Evolutionary conservation across 2,888 invertebrate species (phyloP), one percentile per base, ranked within the genome.

Genomic region (Drosophila lutescens): DNA sequence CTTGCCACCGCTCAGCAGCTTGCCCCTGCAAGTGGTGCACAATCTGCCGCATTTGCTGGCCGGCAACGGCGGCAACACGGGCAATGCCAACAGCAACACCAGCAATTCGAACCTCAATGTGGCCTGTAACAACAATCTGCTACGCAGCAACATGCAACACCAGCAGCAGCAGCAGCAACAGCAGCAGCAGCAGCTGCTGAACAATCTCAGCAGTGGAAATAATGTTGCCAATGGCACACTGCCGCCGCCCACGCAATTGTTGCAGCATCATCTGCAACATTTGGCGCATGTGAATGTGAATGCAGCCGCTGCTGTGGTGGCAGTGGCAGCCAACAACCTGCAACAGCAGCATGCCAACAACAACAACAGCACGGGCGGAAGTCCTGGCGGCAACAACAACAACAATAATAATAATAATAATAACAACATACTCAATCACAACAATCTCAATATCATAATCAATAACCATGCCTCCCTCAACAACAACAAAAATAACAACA

Each of bases 221-320:
- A 76, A 63, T 70, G 81, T 73, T 51, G 76, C 67, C 23, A 85
- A 81, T 55, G 77, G 77, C 8, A 41, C 65, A 9, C 63, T 92
- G 80, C 91, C 92, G 36, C 91, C 92, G 56, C 90, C 91, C 73
- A 91, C 91, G 71, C 92, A 92, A 72, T 66, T 92, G 80, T 77
- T 92, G 80, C 92, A 92, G 78, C 92, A 92, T 89, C 91, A 92
- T 66, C 80, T 92, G 84, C 92, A 92, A 72, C 92, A 92, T 80
- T 84, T 92, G 74, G 91, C 90, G n/a, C 91, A 91, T 85, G 91
- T 91, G 32, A 91, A 91, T 77, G 89, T 85, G 55, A 86, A 85
- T 74, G 87, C 87, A 10, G 89, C 86, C 12, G 89, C 89, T 1
- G 89, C 88, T 12, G 89, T 77, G 53, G 90, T 77, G 4, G 90